Base-by-base conservation (phyloP, 2,888 invertebrate species). In the Agelastica alni region DNA sequence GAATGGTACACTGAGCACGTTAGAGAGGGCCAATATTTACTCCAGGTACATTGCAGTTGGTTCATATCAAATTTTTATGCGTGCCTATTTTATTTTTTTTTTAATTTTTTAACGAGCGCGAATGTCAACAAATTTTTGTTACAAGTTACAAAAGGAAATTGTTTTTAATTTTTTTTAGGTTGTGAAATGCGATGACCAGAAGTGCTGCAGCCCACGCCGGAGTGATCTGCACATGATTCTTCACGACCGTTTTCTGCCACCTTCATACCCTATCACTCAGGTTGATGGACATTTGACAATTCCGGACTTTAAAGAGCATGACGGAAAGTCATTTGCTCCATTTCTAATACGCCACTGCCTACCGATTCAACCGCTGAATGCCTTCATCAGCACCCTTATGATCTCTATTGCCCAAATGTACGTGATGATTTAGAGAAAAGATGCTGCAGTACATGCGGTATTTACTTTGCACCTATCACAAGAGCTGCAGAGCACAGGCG, bases 1-100 rank as follows among this genome's bases (percentile, higher is more conserved):
- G 18, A 41, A 13, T 51, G 44, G 51, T 51, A 44, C 12, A 22
- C 16, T 5, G 31, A 43, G 17, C 43, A 51, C 17, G 43, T 43
- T 4, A 10, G 32, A 14, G 51, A 51, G 26, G 16, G 31, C 22
- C 43, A 51, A 43, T 51, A 43, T 34, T 41, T 49, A 10, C 42
- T 49, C 3, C 49, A 49, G 4, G 22, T 22, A 22, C 7, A 22
- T 5, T 5, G n/a, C n/a, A 7, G 16, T 7, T 7, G n/a, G n/a
- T n/a, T n/a, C n/a, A n/a, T n/a, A n/a, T n/a, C n/a, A n/a, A n/a
- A n/a, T n/a, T n/a, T n/a, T n/a, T n/a, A n/a, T n/a, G n/a, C n/a
- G n/a, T 5, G n/a, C n/a, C n/a, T 7, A 7, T 30, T 30, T 3
- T n/a, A 5, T 30, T 7, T 30, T n/a, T 30, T 30, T 7, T 30